Evolutionary conservation across 1,140 invertebrate species (phyloP).

Genomic region (Pseudachorutes palmiensis): DNA sequence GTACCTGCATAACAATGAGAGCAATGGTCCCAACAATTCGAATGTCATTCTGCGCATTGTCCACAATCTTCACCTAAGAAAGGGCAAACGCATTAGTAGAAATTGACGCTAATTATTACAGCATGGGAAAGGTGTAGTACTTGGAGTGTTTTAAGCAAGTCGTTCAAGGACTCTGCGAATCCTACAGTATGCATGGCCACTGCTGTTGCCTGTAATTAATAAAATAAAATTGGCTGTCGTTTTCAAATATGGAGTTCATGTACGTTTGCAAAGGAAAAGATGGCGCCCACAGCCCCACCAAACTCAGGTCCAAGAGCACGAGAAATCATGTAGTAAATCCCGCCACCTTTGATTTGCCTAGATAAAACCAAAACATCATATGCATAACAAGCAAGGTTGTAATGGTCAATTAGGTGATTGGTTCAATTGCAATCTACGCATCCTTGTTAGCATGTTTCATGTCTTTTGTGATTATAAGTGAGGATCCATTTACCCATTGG

Average conservation of each 20-base stretch:
- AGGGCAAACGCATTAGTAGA: background rate
- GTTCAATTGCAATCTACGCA: no score
- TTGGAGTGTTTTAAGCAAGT: constrained; percentile 38
- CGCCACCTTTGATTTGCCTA: constrained; percentile 55
- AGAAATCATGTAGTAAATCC: constrained; percentile 56
- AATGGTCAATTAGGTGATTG: background rate
- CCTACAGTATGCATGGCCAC: constrained; percentile 62
- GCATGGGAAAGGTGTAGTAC: no score
- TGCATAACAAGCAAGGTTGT: no score
- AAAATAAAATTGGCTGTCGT: background rate
- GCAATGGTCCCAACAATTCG: constrained; percentile 43
- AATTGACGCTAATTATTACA: no score
- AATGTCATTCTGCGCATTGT: constrained; percentile 44
- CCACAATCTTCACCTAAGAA: constrained; percentile 39
- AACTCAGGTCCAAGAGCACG: constrained; percentile 57
- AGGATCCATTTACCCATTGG: constrained; percentile 43
- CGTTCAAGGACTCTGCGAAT: constrained; percentile 55
- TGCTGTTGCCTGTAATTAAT: constrained; percentile 45
- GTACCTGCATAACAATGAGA: constrained; percentile 39
- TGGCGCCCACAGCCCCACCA: constrained; percentile 49
- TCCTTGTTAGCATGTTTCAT: no score
- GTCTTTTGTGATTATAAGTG: no score
- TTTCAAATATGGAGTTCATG: no score
- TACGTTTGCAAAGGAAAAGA: constrained; percentile 52
- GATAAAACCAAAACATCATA: background rate